Percentiles rank a stretch among this genome's conserved stretches.
These are phyloP conservation scores for Polydrusus pterygomalis DNA, from an alignment of 2,888 invertebrate genomes.

Conservation along the genomic window DNA sequence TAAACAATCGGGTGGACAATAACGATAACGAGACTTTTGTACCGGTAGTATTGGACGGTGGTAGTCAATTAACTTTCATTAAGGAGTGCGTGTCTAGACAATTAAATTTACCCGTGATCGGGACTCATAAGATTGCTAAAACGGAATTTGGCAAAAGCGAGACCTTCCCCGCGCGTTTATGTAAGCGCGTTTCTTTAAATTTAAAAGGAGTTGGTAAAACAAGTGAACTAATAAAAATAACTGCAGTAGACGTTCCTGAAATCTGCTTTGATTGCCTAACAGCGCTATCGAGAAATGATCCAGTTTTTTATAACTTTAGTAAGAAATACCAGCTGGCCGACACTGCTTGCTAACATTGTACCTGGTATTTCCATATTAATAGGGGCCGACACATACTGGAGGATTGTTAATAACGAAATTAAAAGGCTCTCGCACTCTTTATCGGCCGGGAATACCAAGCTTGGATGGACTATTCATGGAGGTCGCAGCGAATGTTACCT, in stretches of 20 bases:
- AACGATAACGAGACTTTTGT: too few relatives aligned
- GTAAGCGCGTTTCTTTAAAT: not conserved
- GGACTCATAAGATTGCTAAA: not conserved
- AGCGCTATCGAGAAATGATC: not conserved
- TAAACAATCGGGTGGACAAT: not conserved
- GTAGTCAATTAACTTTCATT: not conserved
- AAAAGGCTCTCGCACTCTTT: not conserved
- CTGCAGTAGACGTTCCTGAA: not conserved
- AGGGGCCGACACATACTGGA: not conserved
- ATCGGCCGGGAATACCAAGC: not conserved
- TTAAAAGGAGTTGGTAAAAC: not conserved
- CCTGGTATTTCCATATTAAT: not conserved
- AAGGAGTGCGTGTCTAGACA: not conserved
- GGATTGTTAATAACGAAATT: not conserved
- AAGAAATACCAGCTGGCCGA: not conserved
- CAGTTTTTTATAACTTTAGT: not conserved
- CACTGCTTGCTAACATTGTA: not conserved
- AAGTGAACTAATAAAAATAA: not conserved
- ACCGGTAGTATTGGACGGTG: not conserved
- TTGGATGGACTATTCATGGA: not conserved
- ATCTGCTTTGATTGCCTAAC: not conserved
- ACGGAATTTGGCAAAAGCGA: not conserved
- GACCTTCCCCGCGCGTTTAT: not conserved
- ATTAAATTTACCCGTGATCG: not conserved
- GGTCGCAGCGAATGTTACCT: too few relatives aligned